Percentiles rank a stretch among this genome's conserved stretches.
phyloP scores from a whole-genome alignment of 2,797 vertebrate genomes.

The Periophthalmus magnuspinnatus region DNA sequence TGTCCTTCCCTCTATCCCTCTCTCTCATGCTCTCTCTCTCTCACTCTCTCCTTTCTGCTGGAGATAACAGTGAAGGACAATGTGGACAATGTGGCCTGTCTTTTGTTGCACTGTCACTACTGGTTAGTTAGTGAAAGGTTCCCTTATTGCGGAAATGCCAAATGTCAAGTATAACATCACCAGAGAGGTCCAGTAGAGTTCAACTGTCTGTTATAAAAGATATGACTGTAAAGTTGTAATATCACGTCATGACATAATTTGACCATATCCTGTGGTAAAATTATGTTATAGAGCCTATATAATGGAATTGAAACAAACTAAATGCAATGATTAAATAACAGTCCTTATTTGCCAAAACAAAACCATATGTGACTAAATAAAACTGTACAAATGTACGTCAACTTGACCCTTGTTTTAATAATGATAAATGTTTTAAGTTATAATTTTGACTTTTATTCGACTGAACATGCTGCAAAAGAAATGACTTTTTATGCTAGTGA shows the following conservation, averaged over 20 bases:
- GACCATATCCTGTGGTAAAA: too few relatives aligned
- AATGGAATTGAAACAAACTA: too few relatives aligned
- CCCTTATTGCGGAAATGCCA: conserved; percentile 44
- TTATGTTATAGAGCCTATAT: too few relatives aligned
- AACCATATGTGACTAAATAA: too few relatives aligned
- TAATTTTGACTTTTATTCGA: too few relatives aligned
- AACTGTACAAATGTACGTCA: too few relatives aligned
- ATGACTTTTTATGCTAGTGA: too few relatives aligned
- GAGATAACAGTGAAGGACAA: conserved; percentile 58
- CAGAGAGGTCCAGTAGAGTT: conserved; percentile 28
- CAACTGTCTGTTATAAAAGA: conserved; percentile 22
- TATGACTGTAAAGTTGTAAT: not conserved
- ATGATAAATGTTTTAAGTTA: too few relatives aligned
- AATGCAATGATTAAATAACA: too few relatives aligned
- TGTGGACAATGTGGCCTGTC: conserved; percentile 66
- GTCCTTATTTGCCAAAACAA: too few relatives aligned
- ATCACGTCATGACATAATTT: not conserved
- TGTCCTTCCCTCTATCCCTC: conserved; percentile 15
- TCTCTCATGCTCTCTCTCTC: not conserved
- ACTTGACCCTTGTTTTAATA: too few relatives aligned
- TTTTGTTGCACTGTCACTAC: conserved; percentile 44
- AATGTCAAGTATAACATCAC: conserved; percentile 39
- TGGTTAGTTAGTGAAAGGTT: conserved; percentile 19
- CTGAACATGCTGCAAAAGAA: too few relatives aligned
- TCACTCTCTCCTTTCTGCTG: conserved; percentile 24